phyloP scores from a whole-genome alignment of 2,888 invertebrate species.

The Rhingia rostrata region DNA sequence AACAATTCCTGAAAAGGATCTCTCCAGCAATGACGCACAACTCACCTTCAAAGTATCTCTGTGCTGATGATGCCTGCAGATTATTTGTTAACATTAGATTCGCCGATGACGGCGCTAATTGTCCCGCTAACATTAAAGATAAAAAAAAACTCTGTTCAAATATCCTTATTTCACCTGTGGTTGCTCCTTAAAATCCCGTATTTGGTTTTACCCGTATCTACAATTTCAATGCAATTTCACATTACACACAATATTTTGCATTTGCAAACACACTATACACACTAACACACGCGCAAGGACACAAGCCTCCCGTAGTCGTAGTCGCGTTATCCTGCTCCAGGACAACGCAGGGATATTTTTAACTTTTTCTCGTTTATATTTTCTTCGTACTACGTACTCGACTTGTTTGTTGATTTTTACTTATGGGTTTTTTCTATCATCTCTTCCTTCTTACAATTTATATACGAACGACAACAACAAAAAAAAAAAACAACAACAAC shows the following conservation, averaged over 20 bases:
- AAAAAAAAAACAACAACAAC: constrained; percentile 32
- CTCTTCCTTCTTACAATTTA: background rate
- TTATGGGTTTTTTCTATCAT: constrained; percentile 18
- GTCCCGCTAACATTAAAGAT: constrained; percentile 82
- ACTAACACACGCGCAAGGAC: constrained; percentile 43
- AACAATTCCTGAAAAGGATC: constrained; percentile 1
- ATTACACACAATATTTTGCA: constrained; percentile 24
- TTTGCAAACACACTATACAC: background rate
- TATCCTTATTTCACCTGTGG: constrained; percentile 46
- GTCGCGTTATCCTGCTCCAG: constrained; percentile 35
- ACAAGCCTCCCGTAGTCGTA: constrained; percentile 26
- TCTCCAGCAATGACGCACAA: constrained; percentile 20
- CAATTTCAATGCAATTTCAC: constrained; percentile 17
- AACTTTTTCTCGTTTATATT: constrained; percentile 52
- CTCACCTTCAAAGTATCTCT: constrained; percentile 78
- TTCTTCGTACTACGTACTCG: background rate
- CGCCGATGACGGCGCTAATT: constrained; percentile 81
- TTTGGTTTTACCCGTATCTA: background rate
- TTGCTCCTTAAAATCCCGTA: constrained; percentile 23
- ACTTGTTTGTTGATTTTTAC: constrained; percentile 50
- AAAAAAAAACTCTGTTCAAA: constrained; percentile 23
- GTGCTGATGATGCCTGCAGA: constrained; percentile 75
- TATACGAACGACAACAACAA: background rate
- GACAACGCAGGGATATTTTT: constrained; percentile 56
- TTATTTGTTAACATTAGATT: constrained; percentile 78